A percentile compares a stretch with the other conserved stretches of the same genome.
These are phyloP conservation scores for Acheta domesticus DNA, from an alignment of 2,888 invertebrate species.

Conservation along the genomic window DNA sequence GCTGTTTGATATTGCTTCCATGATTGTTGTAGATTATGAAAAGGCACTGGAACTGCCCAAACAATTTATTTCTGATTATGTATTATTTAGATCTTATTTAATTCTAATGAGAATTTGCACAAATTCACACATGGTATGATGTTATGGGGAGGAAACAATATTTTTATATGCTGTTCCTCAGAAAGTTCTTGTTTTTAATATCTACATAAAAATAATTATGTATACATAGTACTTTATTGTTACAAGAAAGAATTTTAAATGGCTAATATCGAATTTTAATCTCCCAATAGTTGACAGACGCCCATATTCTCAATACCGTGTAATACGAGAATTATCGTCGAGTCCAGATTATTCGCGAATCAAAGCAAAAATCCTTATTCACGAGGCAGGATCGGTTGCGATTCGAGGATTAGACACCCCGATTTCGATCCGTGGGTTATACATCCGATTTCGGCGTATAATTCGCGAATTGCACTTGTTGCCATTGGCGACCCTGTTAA, in stretches of 20 bases:
- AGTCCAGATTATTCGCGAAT: too few species aligned
- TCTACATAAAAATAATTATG: neutral
- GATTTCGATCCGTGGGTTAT: too few species aligned
- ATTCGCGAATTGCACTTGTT: too few species aligned
- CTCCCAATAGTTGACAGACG: neutral
- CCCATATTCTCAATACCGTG: too few species aligned
- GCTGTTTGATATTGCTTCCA: constrained; percentile 7
- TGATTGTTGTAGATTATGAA: neutral
- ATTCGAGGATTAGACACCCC: too few species aligned
- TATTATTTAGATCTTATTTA: neutral
- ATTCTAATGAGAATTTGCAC: neutral
- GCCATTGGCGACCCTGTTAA: too few species aligned
- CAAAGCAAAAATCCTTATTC: too few species aligned
- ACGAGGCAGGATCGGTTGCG: too few species aligned
- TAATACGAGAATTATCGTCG: too few species aligned
- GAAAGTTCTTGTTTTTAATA: constrained; percentile 11
- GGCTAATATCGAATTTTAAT: neutral
- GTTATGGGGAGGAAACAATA: constrained; percentile 10
- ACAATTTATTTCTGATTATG: neutral
- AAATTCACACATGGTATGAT: neutral
- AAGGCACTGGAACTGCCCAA: too few species aligned
- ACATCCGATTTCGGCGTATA: too few species aligned
- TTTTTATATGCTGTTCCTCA: constrained; percentile 9
- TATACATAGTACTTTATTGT: constrained; percentile 11
- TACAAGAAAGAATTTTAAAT: neutral